phyloP scores from a whole-genome alignment of 2,113 vertebrate genomes.

The Tragelaphus strepsiceros region DNA sequence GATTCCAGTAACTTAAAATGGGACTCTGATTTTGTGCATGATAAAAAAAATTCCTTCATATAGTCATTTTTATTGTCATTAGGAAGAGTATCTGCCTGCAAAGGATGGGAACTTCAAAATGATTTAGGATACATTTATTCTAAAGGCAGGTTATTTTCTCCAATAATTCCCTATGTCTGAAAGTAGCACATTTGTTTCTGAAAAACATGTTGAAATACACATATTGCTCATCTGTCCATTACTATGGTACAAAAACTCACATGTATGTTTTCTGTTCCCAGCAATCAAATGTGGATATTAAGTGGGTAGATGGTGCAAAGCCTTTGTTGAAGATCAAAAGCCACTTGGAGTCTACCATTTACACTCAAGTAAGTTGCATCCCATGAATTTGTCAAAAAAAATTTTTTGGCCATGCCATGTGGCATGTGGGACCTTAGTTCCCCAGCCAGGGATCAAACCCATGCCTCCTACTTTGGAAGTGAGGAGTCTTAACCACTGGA shows the following conservation, averaged over 20 bases:
- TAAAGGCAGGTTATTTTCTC: not conserved
- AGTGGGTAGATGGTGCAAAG: slow-evolving; percentile 97
- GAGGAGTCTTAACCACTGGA: not conserved
- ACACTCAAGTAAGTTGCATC: slow-evolving; percentile 87
- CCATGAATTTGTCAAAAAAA: not conserved
- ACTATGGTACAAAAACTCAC: not conserved
- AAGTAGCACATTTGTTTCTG: not conserved
- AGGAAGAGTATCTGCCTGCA: not conserved
- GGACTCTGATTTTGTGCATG: not conserved
- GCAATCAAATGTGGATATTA: slow-evolving; percentile 86
- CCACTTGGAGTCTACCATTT: slow-evolving; percentile 92
- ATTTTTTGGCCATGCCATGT: not conserved
- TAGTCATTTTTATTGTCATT: not conserved
- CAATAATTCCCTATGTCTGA: not conserved
- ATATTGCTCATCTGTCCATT: not conserved
- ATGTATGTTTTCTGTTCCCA: slow-evolving; percentile 68
- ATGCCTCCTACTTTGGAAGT: not conserved
- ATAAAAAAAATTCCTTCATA: not conserved
- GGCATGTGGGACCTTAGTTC: not conserved
- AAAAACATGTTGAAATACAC: not conserved
- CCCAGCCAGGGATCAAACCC: not conserved
- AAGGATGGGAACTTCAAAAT: slow-evolving; percentile 12
- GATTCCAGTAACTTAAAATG: not conserved
- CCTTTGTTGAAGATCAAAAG: slow-evolving; percentile 91
- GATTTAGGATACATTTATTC: not conserved